phyloP scores from a whole-genome alignment of 2,797 vertebrate genomes.

The Pteronotus mesoamericanus region DNA sequence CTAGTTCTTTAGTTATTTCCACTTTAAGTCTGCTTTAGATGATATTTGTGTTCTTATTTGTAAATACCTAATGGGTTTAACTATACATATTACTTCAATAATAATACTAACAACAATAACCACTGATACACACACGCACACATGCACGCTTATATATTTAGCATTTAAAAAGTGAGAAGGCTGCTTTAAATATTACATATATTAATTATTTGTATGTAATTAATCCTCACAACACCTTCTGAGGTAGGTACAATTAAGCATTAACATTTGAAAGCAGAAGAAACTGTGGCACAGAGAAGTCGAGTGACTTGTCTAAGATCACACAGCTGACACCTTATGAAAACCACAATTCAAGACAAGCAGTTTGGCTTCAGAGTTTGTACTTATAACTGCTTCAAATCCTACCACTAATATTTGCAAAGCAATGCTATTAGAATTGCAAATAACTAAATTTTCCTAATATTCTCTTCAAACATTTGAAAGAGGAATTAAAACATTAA shows the following conservation, averaged over 20 bases:
- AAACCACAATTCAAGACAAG: not conserved
- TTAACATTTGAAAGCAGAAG: not conserved
- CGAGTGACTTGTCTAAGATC: not conserved
- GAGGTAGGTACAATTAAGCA: not conserved
- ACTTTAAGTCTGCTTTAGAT: not conserved
- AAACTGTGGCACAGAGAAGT: not conserved
- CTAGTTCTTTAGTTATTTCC: not conserved
- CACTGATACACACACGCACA: not conserved
- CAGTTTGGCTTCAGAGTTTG: not conserved
- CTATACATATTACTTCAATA: not conserved
- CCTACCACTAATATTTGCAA: not conserved
- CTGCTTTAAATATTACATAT: not conserved
- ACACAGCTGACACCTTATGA: not conserved
- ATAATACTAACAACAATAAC: not conserved
- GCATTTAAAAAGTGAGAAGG: not conserved
- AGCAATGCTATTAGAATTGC: not conserved
- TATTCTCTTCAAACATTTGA: not conserved
- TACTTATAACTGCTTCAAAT: not conserved
- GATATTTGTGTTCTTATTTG: not conserved
- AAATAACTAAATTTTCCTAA: not conserved
- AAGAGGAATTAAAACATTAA: not conserved
- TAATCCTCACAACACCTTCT: not conserved
- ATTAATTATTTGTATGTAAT: not conserved
- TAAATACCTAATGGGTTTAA: not conserved
- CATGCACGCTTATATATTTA: not conserved